These are phyloP conservation scores for Cybosia mesomella DNA, from an alignment of 2,888 invertebrate genomes.

Conservation along the genomic window DNA sequence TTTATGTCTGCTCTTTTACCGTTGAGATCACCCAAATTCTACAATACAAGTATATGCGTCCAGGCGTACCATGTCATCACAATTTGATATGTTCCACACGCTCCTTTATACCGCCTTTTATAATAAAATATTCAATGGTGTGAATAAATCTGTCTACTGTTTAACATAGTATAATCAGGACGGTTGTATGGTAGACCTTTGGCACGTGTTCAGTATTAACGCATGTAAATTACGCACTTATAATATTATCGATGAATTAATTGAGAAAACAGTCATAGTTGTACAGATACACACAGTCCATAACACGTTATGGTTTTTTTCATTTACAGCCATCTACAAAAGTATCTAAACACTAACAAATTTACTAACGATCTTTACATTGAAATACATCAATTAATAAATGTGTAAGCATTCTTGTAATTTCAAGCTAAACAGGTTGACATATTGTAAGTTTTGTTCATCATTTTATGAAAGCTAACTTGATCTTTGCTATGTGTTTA, in stretches of 20 bases:
- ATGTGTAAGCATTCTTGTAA: no score
- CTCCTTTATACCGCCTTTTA: no score
- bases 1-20: constrained; percentile 1
- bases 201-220: background rate
- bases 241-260: background rate
- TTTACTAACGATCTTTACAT: background rate
- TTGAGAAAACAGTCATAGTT: background rate
- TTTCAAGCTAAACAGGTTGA: no score
- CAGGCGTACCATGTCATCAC: background rate
- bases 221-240: no score
- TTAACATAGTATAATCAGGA: background rate
- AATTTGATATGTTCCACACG: no score
- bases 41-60: background rate
- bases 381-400: background rate
- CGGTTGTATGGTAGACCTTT: background rate
- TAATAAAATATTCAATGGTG: background rate
- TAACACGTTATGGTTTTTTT: no score
- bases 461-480: no score
- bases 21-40: background rate
- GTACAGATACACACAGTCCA: no score
- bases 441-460: no score
- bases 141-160: background rate
- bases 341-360: background rate
- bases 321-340: background rate
- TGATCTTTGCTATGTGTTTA: no score